These are phyloP conservation scores for Dryadula phaetusa DNA, from an alignment of 2,888 invertebrate genomes.

Conservation along the genomic window DNA sequence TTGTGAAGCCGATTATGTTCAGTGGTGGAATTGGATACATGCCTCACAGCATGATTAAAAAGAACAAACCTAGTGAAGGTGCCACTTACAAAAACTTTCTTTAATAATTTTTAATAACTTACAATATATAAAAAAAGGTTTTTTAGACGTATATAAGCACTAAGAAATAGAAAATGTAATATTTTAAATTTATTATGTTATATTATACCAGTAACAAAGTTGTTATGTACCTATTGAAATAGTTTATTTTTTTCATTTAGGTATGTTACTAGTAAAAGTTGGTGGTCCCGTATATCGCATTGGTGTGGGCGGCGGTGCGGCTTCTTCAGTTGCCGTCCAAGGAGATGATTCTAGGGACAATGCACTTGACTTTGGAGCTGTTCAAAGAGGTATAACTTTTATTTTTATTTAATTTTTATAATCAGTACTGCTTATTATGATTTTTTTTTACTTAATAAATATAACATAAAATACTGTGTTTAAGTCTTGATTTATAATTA, in stretches of 20 bases:
- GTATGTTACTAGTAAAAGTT: slow-evolving; percentile 96
- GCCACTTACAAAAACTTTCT: slow-evolving; percentile 26
- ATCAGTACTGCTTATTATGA: no score
- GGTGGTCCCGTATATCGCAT: slow-evolving; percentile 99
- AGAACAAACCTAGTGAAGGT: slow-evolving; percentile 90
- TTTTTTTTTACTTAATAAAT: no score
- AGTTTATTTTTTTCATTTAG: slow-evolving; percentile 65
- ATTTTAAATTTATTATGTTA: no score
- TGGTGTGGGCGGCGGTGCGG: slow-evolving; percentile 99
- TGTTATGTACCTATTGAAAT: no score
- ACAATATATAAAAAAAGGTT: neutral
- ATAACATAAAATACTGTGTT: no score
- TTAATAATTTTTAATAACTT: neutral
- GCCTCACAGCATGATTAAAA: slow-evolving; percentile 91
- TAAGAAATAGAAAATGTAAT: neutral
- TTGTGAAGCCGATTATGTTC: slow-evolving; percentile 99
- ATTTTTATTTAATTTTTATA: no score
- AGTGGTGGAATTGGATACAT: slow-evolving; percentile 97
- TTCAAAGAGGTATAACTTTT: slow-evolving; percentile 93
- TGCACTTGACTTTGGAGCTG: slow-evolving; percentile 97
- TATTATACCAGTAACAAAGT: no score
- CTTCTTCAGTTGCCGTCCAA: slow-evolving; percentile 97
- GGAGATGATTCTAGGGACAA: slow-evolving; percentile 88
- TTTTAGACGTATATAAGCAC: no score
- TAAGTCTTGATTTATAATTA: neutral